Evolutionary conservation across 2,797 vertebrate species (phyloP).

Genomic region (Sebastes taczanowskii): DNA sequence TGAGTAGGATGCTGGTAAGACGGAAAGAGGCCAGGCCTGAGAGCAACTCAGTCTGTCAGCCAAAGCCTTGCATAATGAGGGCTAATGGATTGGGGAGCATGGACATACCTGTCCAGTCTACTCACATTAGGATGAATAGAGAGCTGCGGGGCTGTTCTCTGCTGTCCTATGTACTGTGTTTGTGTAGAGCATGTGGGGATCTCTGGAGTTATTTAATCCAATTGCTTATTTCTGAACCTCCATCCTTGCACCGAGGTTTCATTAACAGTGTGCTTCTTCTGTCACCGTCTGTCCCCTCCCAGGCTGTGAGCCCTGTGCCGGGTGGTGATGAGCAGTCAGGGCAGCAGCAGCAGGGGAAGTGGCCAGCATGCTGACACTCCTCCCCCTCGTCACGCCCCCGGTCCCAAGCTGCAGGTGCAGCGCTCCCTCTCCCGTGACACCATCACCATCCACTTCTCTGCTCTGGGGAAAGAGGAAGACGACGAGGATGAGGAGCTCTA

Average conservation of each 20-base stretch:
- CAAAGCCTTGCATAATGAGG: constrained; percentile 50
- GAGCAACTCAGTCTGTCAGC: constrained; percentile 27
- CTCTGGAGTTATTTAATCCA: neutral
- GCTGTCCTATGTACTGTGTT: neutral
- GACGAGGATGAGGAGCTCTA: constrained; percentile 90
- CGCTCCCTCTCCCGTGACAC: constrained; percentile 92
- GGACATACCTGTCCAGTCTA: constrained; percentile 52
- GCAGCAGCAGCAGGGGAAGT: constrained; percentile 83
- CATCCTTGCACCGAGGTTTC: neutral
- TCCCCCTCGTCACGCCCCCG: constrained; percentile 82
- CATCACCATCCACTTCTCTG: constrained; percentile 96
- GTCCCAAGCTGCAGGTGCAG: constrained; percentile 94
- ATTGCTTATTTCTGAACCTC: neutral
- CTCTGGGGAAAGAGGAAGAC: constrained; percentile 92
- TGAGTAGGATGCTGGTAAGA: constrained; percentile 32
- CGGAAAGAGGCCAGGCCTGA: constrained; percentile 14
- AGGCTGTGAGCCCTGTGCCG: constrained; percentile 86
- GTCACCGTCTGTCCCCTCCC: constrained; percentile 39
- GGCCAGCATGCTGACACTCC: constrained; percentile 71
- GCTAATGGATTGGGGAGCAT: constrained; percentile 45
- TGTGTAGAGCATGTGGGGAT: neutral
- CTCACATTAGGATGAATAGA: constrained; percentile 33
- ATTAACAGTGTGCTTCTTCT: neutral
- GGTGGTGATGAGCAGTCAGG: constrained; percentile 93
- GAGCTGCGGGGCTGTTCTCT: constrained; percentile 1